Evolutionary conservation across 2,113 vertebrate genomes (phyloP).

Genomic region (Excalfactoria chinensis): DNA sequence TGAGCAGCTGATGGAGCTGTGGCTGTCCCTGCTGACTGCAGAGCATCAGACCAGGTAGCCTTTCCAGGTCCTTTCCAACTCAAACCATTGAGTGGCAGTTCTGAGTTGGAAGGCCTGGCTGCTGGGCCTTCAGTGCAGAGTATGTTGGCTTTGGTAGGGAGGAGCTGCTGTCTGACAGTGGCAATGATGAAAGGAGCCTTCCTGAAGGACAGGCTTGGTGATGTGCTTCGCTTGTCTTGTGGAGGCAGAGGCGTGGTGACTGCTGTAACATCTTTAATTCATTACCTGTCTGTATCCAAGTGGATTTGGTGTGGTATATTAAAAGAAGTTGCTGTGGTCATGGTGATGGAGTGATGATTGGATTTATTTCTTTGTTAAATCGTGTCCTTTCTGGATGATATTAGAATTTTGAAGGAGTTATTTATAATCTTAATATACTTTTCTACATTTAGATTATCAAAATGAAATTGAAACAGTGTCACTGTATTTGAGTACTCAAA

Average conservation of each 20-base stretch:
- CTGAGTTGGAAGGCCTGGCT: no score
- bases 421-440: background rate
- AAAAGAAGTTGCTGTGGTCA: background rate
- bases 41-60: no score
- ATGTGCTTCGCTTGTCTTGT: background rate
- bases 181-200: background rate
- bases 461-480: background rate
- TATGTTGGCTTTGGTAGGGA: no score
- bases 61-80: no score
- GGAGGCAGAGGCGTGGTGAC: background rate
- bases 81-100: no score
- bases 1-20: no score
- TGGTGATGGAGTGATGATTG: no score
- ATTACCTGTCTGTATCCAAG: background rate
- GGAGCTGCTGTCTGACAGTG: no score
- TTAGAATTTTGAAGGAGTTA: background rate
- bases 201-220: background rate
- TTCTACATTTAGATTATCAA: background rate
- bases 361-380: background rate
- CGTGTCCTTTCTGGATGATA: rapidly evolving
- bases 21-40: no score
- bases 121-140: no score
- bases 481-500: background rate
- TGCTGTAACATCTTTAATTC: background rate
- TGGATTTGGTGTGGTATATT: background rate